Base-by-base conservation (phyloP, 2,888 invertebrate species). In the Hanleya hanleyi region DNA sequence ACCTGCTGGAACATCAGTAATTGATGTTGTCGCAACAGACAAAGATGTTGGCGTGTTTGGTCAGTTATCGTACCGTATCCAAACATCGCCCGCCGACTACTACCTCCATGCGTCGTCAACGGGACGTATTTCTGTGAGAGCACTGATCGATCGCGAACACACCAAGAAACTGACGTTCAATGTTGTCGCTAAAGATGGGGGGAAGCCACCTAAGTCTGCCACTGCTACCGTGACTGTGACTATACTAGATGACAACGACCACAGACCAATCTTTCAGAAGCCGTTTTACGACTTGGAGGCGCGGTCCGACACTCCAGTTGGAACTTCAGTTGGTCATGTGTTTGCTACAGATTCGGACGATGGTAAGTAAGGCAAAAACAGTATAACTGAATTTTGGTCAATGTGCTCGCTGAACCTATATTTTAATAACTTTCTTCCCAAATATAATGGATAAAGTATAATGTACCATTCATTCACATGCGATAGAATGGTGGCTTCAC, bases 41-140 rank as follows among this genome's bases (percentile, higher is more conserved):
- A 64, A 64, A 29, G 64, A 64, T 37, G 38, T 37, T 18, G 64
- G 64, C 15, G 37, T 15, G 15, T 37, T n/a, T 64, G 64, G 64
- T n/a, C 29, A 64, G 15, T 22, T 64, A 1, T 32, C 64, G 3
- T 64, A 64, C 26, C 15, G 36, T 36, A 64, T 64, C 35, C 3
- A 15, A 4, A 9, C 57, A 18, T 29, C 22, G 15, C 57, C 57
- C 2, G 57, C 26, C 15, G 29, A 4, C 29, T 29, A 57, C 32
- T 57, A 57, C 32, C 29, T 57, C 57, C 57, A 26, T 3, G 57
- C 29, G 4, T 57, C 57, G 26, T 15, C 29, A 15, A 29, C 57
- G 15, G 57, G 57, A 29, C 22, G 26, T 57, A 32, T 57, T 22
- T 29, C 29, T 4, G 29, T 57, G 1, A 22, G 57, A 2, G 22